Evolutionary conservation across 2,113 vertebrate genomes (phyloP), one percentile per base, ranked within the genome.

Genomic region (Mirza zaza): DNA sequence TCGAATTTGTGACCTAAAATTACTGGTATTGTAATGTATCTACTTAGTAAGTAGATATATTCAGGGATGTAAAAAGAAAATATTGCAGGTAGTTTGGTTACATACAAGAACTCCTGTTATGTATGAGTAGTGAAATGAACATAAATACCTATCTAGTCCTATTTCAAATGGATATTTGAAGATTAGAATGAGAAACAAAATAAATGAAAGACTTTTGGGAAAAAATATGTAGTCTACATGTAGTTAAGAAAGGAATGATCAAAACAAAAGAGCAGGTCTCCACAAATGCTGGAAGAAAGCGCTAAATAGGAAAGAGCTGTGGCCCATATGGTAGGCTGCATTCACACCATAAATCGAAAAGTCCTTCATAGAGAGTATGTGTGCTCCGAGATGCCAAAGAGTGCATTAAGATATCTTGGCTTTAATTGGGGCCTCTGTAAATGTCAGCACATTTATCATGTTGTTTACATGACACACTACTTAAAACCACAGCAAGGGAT

Each of bases 371-470:
- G 52, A 77, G 61, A 25, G 73, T 21, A 2, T 83, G 48, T 83
- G 92, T 59, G 77, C 87, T 88, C 42, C 5, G 61, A 89, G 86
- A 97, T 52, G 93, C 95, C 97, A 97, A 82, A n/a, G 77, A 93
- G 36, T 91, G 68, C 96, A 95, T 97, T 97, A 97, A 97, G 95
- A 86, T 63, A 91, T 88, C 79, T 91, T 86, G 96, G 89, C 89
- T 95, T 50, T 97, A 89, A 91, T 6, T 70, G 36, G 17, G 68
- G 45, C 39, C 89, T 95, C 96, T 93, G 57, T 86, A 94, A 96
- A 97, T 93, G 95, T 94, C 95, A 97, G 79, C 68, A 83, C 73
- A 75, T 96, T 94, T 83, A 91, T 97, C 93, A 91, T 42, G 55
- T 71, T 88, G 34, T 73, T 92, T 91, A 94, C 91, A 83, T 20